phyloP scores from a whole-genome alignment of 1,140 invertebrate species.

The Glomeris maerens region DNA sequence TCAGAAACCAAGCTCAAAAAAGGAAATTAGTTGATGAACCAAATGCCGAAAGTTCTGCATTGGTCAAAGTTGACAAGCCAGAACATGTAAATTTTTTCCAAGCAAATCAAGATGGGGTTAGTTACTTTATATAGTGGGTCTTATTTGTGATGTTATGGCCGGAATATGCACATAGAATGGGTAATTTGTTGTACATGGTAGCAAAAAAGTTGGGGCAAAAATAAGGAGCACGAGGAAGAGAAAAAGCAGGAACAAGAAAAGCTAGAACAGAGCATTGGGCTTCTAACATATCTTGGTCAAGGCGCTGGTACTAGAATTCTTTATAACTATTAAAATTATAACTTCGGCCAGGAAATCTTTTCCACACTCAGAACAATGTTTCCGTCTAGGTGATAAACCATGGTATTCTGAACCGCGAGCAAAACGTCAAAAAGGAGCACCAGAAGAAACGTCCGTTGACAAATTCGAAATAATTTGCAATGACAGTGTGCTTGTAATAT shows the following conservation, averaged over 20 bases:
- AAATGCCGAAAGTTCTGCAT: conserved; percentile 1
- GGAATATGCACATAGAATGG: background rate
- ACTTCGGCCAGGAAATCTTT: background rate
- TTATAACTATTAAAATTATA: background rate
- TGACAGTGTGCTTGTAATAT: background rate
- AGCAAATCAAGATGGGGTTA: conserved; percentile 55
- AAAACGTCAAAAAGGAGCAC: conserved; percentile 4
- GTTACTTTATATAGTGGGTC: background rate
- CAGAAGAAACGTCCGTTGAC: no score
- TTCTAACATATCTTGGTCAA: conserved; percentile 89
- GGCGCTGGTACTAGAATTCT: conserved; percentile 65
- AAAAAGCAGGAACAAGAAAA: conserved; percentile 84
- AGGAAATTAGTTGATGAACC: conserved; percentile 29
- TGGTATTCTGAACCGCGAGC: conserved; percentile 19
- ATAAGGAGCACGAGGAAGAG: conserved; percentile 80
- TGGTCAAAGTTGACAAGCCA: conserved; percentile 18
- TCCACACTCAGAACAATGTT: background rate
- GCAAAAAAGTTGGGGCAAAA: conserved; percentile 41
- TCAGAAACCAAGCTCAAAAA: conserved; percentile 49
- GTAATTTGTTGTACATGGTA: conserved; percentile 4
- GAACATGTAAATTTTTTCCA: conserved; percentile 82
- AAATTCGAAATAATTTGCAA: no score
- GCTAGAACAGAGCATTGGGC: conserved; percentile 94
- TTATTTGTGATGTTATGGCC: background rate
- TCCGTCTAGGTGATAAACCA: conserved; percentile 16